Evolutionary conservation across 2,888 invertebrate species (phyloP).

Genomic region (Andricus curvator): DNA sequence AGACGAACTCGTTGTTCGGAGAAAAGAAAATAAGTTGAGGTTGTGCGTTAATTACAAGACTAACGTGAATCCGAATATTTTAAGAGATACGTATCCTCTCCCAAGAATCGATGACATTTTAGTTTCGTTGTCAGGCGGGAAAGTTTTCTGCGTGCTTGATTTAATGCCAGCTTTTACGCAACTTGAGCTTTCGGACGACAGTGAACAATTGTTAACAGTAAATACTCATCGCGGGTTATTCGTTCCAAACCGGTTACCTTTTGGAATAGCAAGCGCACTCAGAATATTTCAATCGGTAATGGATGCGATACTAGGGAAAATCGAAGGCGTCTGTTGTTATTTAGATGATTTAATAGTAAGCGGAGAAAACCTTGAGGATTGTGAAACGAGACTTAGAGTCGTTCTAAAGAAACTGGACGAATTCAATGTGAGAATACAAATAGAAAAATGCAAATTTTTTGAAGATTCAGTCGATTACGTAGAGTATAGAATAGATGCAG

Average conservation of each 20-base stretch:
- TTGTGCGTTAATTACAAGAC: too few relatives aligned
- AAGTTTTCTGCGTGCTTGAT: constrained; percentile 43
- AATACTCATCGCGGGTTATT: constrained; percentile 44
- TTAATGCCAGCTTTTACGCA: too few relatives aligned
- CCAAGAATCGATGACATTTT: too few relatives aligned
- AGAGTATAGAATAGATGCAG: constrained; percentile 38
- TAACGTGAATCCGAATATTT: too few relatives aligned
- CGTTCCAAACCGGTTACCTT: constrained; percentile 41
- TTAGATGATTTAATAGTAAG: constrained; percentile 62
- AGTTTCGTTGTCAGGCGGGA: background rate
- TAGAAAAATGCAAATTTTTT: constrained; percentile 41
- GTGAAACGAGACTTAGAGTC: constrained; percentile 41
- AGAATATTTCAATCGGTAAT: constrained; percentile 24
- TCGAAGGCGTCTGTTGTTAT: constrained; percentile 71
- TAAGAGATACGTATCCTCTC: too few relatives aligned
- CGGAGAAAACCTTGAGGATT: constrained; percentile 23
- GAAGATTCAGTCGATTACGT: constrained; percentile 42
- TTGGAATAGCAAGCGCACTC: constrained; percentile 34
- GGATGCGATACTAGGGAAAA: constrained; percentile 39
- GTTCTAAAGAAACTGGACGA: constrained; percentile 47
- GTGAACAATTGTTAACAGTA: too few relatives aligned
- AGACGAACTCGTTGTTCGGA: too few relatives aligned
- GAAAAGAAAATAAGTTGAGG: too few relatives aligned
- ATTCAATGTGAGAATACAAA: constrained; percentile 39
- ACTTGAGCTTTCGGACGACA: too few relatives aligned